Evolutionary conservation across 2,888 invertebrate species (phyloP), one percentile per base, ranked within the genome.

Genomic region (Neoaliturus tenellus): DNA sequence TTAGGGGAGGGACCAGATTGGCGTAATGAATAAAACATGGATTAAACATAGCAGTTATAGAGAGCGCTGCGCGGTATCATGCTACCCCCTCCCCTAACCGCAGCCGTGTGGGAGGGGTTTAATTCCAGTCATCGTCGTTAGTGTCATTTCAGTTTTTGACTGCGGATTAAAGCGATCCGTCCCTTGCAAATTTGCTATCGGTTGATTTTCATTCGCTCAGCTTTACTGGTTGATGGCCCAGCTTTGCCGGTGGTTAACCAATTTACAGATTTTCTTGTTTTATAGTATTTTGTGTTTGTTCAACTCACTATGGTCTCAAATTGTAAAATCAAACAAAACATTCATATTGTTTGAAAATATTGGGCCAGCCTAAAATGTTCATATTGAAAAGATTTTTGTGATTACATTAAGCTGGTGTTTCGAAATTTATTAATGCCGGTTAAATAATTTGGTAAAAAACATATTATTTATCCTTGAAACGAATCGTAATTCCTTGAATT

Each of bases 21-120:
- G 25, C 48, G 78, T 78, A 78, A 78, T 78, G 78, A 78, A 78
- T 78, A 78, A 78, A 78, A 78, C 78, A 78, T 78, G 78, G 78
- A 78, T 78, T 78, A 78, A 78, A 75, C 75, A 44, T 20, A 75
- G 75, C 48, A 44, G 35, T 75, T 75, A 75, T 35, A 75, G 44
- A 75, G 75, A 35, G 69, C n/a, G 23, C 33, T 23, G 55, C 23
- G 75, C 14, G 75, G 51, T 75, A 48, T 75, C 75, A 14, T 31
- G 31, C 75, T n/a, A 44, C n/a, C 28, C 41, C 20, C 73, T 20
- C n/a, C 44, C 25, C 31, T 14, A 8, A n/a, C 73, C 73, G 25
- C 73, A 41, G n/a, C 33, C 2, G 41, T 28, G 23, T 20, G 35
- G 73, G 1, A 12, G 35, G 71, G 71, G n/a, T 71, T 71, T 71